Conservation (phyloP, 2,113 vertebrate genomes). For the Myotis brandtii region DNA sequence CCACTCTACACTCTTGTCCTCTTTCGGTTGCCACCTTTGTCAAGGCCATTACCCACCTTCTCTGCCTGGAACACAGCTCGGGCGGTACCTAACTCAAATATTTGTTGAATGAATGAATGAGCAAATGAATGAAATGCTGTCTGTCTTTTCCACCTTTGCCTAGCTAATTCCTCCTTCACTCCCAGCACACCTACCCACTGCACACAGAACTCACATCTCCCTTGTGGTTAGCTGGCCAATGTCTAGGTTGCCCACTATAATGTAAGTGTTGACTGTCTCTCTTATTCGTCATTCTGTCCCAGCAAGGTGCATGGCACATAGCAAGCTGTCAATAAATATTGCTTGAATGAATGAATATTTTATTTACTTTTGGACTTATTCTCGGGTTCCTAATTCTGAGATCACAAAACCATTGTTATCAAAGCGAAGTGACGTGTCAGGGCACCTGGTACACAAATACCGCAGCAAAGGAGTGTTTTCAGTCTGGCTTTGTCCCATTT, state of each 20-base stretch:
- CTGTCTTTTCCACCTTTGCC: background rate
- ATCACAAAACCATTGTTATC: background rate
- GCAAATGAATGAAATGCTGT: background rate
- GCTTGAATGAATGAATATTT: background rate
- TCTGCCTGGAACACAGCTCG: background rate
- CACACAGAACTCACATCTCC: background rate
- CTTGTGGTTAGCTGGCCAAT: background rate
- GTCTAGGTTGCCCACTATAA: background rate
- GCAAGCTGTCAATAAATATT: constrained; percentile 1
- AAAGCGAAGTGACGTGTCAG: background rate
- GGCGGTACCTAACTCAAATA: background rate
- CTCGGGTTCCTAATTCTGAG: background rate
- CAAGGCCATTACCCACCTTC: background rate
- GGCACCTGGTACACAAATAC: background rate
- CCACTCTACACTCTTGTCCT: background rate
- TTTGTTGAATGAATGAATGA: background rate
- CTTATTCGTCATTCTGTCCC: background rate
- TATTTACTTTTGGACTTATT: background rate
- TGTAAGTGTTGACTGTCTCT: background rate
- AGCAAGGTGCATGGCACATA: background rate
- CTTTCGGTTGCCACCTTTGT: background rate
- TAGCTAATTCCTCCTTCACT: background rate
- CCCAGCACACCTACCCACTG: background rate
- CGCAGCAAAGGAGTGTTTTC: background rate
- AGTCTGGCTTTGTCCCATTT: background rate